Base-by-base conservation (phyloP, 2,888 invertebrate genomes). In the Crossocerus cetratus region DNA sequence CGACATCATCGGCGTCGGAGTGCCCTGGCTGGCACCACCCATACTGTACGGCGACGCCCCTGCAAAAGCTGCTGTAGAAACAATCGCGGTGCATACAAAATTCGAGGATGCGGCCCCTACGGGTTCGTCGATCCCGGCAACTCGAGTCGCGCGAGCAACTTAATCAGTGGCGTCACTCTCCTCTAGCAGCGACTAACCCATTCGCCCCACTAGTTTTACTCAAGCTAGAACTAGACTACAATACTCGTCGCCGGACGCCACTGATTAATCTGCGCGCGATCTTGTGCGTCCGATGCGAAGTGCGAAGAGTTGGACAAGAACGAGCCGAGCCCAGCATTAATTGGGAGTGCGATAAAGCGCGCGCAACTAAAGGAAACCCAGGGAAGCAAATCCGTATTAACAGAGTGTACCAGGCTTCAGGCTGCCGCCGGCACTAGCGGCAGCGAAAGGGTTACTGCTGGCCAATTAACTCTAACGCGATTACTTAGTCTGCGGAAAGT, bases 1-100 rank as follows among this genome's bases (percentile, higher is more conserved):
- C 72, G 97, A 97, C 97, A 98, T 97, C 96, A 97, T 96, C 69
- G 97, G 97, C 84, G 97, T 97, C 74, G 97, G 96, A 72, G 97
- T 96, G 86, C 97, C 97, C 86, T 96, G 96, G 82, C 96, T 96
- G 81, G 95, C 95, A 84, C 95, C 95, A 73, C 92, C 92, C 95
- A 96, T 95, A 83, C 95, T 96, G 92, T 96, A 96, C 83, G 96
- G 96, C 81, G 96, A 96, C 83, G 96, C 96, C 91, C 94, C 95
- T 92, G 93, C 92, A 91, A 92, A 92, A 91, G 91, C 86, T 87
- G 88, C 91, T 89, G 87, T 89, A 89, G 89, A 90, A 90, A 90
- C 89, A 86, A 89, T 90, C 89, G 90, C 90, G 87, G 88, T 89
- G 88, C 89, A 87, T 89, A 89, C 86, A 88, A 87, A 86, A 86